Percentiles rank a stretch among this genome's conserved stretches.
Evolutionary conservation across 2,113 vertebrate genomes (phyloP).

Genomic region (Egretta garzetta): DNA sequence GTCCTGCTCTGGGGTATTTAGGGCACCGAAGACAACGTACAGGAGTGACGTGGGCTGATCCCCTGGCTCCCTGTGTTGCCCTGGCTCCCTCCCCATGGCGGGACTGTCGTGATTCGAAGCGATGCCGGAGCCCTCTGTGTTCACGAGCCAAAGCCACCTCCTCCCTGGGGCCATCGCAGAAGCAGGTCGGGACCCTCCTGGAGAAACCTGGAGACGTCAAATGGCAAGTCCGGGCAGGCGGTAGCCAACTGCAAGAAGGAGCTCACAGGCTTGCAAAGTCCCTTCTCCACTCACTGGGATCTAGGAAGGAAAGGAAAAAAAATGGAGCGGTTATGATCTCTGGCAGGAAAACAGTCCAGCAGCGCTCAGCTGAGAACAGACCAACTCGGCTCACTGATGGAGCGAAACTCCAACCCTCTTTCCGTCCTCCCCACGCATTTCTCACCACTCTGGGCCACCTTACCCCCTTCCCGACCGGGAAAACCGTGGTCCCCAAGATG

Average conservation of each 20-base stretch:
- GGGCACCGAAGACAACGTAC: neutral
- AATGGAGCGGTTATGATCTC: neutral
- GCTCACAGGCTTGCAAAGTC: neutral
- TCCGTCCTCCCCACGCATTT: neutral
- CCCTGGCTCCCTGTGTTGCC: neutral
- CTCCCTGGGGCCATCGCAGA: neutral
- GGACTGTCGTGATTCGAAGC: fast-evolving
- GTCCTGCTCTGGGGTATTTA: neutral
- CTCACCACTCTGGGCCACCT: neutral
- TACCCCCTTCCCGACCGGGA: fast-evolving
- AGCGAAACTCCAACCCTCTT: neutral
- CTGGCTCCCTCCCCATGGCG: neutral
- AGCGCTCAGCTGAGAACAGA: neutral
- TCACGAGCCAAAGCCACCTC: neutral
- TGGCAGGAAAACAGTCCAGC: neutral
- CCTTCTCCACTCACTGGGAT: neutral
- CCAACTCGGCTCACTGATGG: neutral
- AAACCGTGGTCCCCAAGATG: neutral
- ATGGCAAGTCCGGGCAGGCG: neutral
- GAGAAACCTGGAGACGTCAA: neutral
- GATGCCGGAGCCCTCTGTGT: neutral
- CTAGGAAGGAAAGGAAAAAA: constrained; percentile 24
- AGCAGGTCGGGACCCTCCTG: neutral
- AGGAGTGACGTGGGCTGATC: neutral
- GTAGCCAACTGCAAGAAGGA: neutral